A percentile compares a stretch with the other conserved stretches of the same genome.
Evolutionary conservation across 2,888 invertebrate species (phyloP).

Genomic region (Ephialtes manifestator): DNA sequence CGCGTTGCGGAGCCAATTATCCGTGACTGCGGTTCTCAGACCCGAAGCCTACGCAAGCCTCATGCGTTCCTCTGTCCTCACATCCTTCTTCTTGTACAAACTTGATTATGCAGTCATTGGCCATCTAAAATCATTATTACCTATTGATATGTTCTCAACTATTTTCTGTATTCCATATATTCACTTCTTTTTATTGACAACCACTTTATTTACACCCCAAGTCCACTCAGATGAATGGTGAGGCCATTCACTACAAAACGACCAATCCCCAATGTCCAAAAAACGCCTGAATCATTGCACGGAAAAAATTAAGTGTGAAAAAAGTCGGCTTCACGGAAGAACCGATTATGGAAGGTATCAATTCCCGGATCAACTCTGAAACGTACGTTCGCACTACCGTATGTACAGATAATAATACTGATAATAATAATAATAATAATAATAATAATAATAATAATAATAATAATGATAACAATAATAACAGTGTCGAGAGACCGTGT

Average conservation of each 20-base stretch:
- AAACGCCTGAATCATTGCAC: neutral
- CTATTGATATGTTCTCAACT: neutral
- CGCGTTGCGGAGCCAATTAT: slow-evolving; percentile 16
- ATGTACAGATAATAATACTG: neutral
- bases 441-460: slow-evolving; percentile 41
- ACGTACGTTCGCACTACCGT: slow-evolving; percentile 41
- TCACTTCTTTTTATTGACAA: neutral
- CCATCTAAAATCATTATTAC: neutral
- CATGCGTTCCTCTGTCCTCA: neutral
- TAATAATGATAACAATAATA: slow-evolving; percentile 23
- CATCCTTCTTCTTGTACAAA: neutral
- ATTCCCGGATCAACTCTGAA: slow-evolving; percentile 44
- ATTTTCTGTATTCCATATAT: slow-evolving; percentile 1
- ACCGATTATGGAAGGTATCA: slow-evolving; percentile 35
- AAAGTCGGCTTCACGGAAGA: slow-evolving; percentile 26
- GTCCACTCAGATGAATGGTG: neutral
- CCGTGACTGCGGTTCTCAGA: neutral
- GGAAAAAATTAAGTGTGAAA: slow-evolving; percentile 2
- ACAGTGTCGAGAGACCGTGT: slow-evolving; percentile 40
- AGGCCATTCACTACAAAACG: neutral
- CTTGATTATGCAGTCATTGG: neutral
- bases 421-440: slow-evolving; percentile 1
- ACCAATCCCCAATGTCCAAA: neutral
- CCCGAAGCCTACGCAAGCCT: neutral
- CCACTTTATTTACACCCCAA: neutral